Conservation (phyloP, 2,888 invertebrate genomes). For the Cheilosia grossa region DNA sequence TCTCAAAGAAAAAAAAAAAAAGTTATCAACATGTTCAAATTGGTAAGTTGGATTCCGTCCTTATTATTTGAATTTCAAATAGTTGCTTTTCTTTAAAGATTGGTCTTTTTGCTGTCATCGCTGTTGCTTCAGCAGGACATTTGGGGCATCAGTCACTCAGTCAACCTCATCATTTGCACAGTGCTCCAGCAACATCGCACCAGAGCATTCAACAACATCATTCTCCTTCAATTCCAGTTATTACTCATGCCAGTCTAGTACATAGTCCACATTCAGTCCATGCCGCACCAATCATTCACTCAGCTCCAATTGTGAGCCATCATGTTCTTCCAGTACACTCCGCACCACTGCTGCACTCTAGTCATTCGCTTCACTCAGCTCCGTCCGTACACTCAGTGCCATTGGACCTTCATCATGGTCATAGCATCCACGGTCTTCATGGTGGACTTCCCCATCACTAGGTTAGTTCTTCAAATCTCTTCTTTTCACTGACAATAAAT, state of each 20-base stretch:
- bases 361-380: conserved; percentile 6
- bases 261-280: not conserved
- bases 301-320: conserved; percentile 14
- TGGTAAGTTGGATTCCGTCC: conserved; percentile 16
- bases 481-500: too few relatives aligned
- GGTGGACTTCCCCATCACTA: conserved; percentile 24
- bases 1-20: not conserved
- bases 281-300: conserved; percentile 9
- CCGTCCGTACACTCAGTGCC: conserved; percentile 34
- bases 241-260: conserved; percentile 9
- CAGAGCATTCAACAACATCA: conserved; percentile 12
- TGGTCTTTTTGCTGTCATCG: conserved; percentile 25
- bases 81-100: not conserved
- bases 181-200: conserved; percentile 15
- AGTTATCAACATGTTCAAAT: conserved; percentile 42
- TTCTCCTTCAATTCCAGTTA: not conserved
- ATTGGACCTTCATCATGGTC: conserved; percentile 13
- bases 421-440: conserved; percentile 24
- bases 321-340: conserved; percentile 21
- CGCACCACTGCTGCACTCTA: conserved; percentile 1
- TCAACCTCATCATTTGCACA: conserved; percentile 12
- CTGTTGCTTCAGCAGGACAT: conserved; percentile 39
- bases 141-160: conserved; percentile 14
- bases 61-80: too few relatives aligned
- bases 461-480: not conserved